A percentile compares a stretch with the other conserved stretches of the same genome.
phyloP scores from a whole-genome alignment of 2,888 invertebrate genomes.

The Eumacrocentrus americanus region DNA sequence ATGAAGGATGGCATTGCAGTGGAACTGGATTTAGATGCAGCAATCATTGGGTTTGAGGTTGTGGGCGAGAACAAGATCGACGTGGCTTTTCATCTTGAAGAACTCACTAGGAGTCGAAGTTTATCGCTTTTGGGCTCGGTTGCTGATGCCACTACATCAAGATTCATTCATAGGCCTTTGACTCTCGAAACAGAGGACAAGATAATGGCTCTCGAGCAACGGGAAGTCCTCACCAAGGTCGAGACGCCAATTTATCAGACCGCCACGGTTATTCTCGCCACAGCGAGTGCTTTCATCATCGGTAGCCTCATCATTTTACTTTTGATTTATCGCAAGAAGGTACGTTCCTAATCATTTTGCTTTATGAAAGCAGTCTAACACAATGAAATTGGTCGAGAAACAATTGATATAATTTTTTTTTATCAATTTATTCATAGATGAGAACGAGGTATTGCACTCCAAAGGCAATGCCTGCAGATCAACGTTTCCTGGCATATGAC shows the following conservation, averaged over 20 bases:
- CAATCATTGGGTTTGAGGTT: constrained; percentile 62
- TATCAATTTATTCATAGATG: constrained; percentile 40
- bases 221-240: constrained; percentile 73
- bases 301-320: constrained; percentile 77
- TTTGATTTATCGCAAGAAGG: constrained; percentile 74
- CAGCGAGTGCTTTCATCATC: constrained; percentile 80
- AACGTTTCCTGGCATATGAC: constrained; percentile 69
- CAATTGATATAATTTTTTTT: not conserved
- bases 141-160: constrained; percentile 71
- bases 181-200: constrained; percentile 56
- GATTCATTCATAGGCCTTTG: constrained; percentile 66
- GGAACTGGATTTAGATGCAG: constrained; percentile 53
- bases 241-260: constrained; percentile 73
- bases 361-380: too few species aligned
- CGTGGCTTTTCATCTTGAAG: constrained; percentile 79
- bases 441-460: constrained; percentile 43
- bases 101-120: constrained; percentile 70
- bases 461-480: constrained; percentile 39
- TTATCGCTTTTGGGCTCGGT: constrained; percentile 63
- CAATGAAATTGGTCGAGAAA: too few species aligned
- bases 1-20: constrained; percentile 52
- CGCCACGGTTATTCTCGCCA: constrained; percentile 77
- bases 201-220: constrained; percentile 67
- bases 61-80: constrained; percentile 78
- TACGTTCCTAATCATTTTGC: too few species aligned